Base-by-base conservation (phyloP, 2,888 invertebrate species). In the Axea sp. region DNA sequence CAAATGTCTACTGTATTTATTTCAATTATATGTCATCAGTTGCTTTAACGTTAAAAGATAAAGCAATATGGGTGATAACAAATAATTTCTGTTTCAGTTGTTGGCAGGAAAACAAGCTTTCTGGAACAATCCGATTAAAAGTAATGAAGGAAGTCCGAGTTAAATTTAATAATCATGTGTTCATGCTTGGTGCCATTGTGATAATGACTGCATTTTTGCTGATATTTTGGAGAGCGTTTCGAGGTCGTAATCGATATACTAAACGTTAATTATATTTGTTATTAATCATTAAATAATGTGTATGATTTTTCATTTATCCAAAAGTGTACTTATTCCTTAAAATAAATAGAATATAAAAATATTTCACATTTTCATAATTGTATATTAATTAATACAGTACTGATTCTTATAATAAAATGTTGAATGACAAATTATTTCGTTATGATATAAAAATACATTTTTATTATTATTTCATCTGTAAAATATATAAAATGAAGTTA, bases 81-180 rank as follows among this genome's bases (percentile, higher is more conserved):
- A 41, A 62, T 51, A 51, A 41, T 31, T 19, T 8, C 47, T 11
- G 0, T 60, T 77, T 83, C 84, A 93, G 93, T 83, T 94, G 93
- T 83, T 93, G 93, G 92, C 91, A 92, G 81, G 84, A 89, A 31
- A 88, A 89, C 22, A 88, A 89, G 59, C 85, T 92, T 17, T 90
- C 91, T 0, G 93, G 92, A 1, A 90, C 90, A 0, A 89, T 92
- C n/a, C 89, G 90, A 77, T 82, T 93, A 39, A 80, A 89, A 1
- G 90, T 92, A 3, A 89, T 89, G 78, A 86, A 88, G 77, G 88
- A 88, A 73, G 76, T 89, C 1, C 85, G 88, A 67, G 68, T 89
- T 5, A 85, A 87, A 69, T 88, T 90, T 74, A 88, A 89, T 77
- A 88, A 89, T 57, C 89, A 89, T 75, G 78, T 89, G 2, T 84